Evolutionary conservation across 2,888 invertebrate genomes (phyloP).

Genomic region (Ichneumon xanthorius): DNA sequence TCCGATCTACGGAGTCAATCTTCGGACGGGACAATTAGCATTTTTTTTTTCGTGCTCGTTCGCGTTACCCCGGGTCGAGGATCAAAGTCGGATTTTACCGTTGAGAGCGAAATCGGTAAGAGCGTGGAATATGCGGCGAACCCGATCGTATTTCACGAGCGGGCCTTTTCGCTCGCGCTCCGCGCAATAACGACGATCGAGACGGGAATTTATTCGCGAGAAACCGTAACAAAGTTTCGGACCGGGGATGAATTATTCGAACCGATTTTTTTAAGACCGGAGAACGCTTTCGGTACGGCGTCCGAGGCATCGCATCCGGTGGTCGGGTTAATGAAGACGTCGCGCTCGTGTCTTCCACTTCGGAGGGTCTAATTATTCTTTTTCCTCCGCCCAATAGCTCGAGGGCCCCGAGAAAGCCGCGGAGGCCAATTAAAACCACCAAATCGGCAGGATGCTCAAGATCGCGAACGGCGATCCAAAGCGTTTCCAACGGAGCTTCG

Average conservation of each 20-base stretch:
- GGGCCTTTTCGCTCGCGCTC: conserved; percentile 4
- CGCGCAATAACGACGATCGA: conserved; percentile 24
- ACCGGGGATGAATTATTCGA: conserved; percentile 41
- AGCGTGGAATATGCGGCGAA: conserved; percentile 42
- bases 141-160: conserved; percentile 56
- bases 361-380: conserved; percentile 56
- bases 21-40: conserved; percentile 62
- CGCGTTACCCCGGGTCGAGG: conserved; percentile 26
- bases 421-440: conserved; percentile 56
- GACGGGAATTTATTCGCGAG: conserved; percentile 30
- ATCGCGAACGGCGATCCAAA: conserved; percentile 33
- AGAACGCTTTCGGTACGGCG: background rate
- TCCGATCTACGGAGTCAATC: conserved; percentile 57
- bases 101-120: conserved; percentile 46
- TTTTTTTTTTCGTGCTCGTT: conserved; percentile 59
- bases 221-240: conserved; percentile 45
- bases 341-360: conserved; percentile 37
- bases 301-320: background rate
- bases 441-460: conserved; percentile 32
- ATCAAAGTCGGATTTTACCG: conserved; percentile 39
- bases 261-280: conserved; percentile 15
- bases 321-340: conserved; percentile 58
- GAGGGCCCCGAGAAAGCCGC: conserved; percentile 17
- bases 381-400: conserved; percentile 30
- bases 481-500: background rate